Conservation (phyloP, 2,888 invertebrate genomes). For the Homarus gammarus region DNA sequence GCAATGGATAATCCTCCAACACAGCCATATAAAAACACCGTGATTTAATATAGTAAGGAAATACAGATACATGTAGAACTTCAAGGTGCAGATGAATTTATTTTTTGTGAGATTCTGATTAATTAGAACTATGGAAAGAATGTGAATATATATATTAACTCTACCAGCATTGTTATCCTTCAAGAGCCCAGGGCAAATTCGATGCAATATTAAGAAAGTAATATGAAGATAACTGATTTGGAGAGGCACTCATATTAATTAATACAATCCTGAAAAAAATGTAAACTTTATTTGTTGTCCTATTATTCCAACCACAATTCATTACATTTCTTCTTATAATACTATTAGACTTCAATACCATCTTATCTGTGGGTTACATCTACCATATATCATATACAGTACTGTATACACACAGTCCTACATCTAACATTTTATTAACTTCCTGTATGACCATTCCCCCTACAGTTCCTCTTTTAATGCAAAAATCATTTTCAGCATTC, state of each 20-base stretch:
- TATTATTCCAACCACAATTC: no score
- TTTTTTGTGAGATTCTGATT: not conserved
- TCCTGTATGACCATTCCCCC: no score
- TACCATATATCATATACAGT: no score
- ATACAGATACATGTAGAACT: constrained; percentile 4
- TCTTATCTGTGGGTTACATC: no score
- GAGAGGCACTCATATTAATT: not conserved
- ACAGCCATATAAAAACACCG: constrained; percentile 25
- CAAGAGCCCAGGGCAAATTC: not conserved
- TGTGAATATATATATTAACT: not conserved
- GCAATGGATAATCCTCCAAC: constrained; percentile 40
- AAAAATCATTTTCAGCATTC: not conserved
- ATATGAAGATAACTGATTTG: not conserved
- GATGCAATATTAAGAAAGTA: constrained; percentile 3
- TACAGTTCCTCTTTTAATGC: no score
- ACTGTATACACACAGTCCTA: no score
- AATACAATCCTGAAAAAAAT: not conserved
- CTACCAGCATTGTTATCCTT: not conserved
- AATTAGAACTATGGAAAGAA: not conserved
- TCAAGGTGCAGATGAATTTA: not conserved
- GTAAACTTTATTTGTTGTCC: not conserved
- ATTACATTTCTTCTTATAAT: no score
- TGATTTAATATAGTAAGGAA: constrained; percentile 25
- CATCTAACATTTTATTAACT: no score
- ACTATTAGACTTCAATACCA: no score